phyloP scores from a whole-genome alignment of 2,113 vertebrate genomes.

The Vanacampus margaritifer region DNA sequence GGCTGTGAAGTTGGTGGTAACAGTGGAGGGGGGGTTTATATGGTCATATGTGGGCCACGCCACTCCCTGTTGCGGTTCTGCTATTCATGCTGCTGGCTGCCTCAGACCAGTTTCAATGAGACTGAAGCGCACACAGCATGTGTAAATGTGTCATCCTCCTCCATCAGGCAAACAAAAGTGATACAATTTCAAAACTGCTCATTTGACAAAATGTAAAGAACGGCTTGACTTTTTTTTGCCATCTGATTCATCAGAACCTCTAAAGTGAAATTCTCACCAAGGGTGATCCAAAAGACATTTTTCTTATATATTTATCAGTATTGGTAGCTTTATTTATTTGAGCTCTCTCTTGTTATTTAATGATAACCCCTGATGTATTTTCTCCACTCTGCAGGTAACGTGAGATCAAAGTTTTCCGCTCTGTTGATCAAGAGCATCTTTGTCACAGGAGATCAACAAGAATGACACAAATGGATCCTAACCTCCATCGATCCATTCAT shows the following conservation, averaged over 20 bases:
- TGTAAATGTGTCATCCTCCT: conserved; percentile 9
- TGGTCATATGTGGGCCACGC: conserved; percentile 34
- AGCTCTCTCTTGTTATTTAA: neutral
- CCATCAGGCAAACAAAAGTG: neutral
- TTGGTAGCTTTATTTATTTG: neutral
- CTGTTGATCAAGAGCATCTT: conserved; percentile 30
- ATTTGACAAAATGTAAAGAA: neutral
- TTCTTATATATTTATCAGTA: neutral
- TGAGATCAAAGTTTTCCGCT: conserved; percentile 48
- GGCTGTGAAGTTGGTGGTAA: neutral
- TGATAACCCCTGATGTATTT: conserved; percentile 14
- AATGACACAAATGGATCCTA: conserved; percentile 24
- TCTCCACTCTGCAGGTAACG: conserved; percentile 50
- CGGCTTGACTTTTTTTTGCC: neutral
- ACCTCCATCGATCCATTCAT: conserved; percentile 23
- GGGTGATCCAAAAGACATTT: neutral
- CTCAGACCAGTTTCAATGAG: conserved; percentile 45
- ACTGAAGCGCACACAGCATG: conserved; percentile 6
- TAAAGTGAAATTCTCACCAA: too few relatives aligned
- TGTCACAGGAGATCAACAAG: conserved; percentile 29
- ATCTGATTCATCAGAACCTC: neutral
- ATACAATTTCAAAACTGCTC: neutral
- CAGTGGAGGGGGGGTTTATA: neutral
- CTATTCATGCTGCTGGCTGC: conserved; percentile 33
- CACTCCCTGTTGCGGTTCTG: conserved; percentile 38